phyloP scores from a whole-genome alignment of 2,888 invertebrate species.

The Nycteola revayana region DNA sequence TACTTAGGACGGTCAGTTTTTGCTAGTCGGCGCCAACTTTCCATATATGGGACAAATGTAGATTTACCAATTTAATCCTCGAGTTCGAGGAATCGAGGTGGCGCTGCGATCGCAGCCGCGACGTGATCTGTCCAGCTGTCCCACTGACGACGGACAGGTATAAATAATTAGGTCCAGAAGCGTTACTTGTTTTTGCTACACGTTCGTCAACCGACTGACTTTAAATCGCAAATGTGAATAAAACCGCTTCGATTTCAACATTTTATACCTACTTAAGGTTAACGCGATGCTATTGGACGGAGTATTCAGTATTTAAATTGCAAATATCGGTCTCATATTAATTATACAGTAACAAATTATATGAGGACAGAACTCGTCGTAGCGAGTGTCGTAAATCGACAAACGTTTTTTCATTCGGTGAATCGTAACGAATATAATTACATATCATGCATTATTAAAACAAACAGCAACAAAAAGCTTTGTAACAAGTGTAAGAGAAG shows the following conservation, averaged over 20 bases:
- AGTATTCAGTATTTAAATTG: slow-evolving; percentile 39
- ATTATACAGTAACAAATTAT: slow-evolving; percentile 37
- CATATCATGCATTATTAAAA: slow-evolving; percentile 76
- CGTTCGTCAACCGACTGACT: slow-evolving; percentile 25
- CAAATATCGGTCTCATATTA: slow-evolving; percentile 31
- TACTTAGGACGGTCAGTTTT: slow-evolving; percentile 67
- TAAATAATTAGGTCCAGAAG: slow-evolving; percentile 49
- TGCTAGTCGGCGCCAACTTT: slow-evolving; percentile 57
- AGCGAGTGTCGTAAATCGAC: slow-evolving; percentile 50
- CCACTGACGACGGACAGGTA: slow-evolving; percentile 49
- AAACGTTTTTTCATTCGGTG: slow-evolving; percentile 47
- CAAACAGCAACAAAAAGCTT: slow-evolving; percentile 57
- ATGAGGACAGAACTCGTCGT: slow-evolving; percentile 25
- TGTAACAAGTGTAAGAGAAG: slow-evolving; percentile 76
- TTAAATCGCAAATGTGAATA: slow-evolving; percentile 41
- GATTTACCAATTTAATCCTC: slow-evolving; percentile 70
- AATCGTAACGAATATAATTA: slow-evolving; percentile 69
- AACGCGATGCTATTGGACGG: slow-evolving; percentile 29
- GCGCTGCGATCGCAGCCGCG: slow-evolving; percentile 37
- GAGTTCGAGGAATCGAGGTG: slow-evolving; percentile 60
- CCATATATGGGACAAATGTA: slow-evolving; percentile 66
- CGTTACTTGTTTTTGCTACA: slow-evolving; percentile 43
- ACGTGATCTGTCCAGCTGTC: slow-evolving; percentile 40
- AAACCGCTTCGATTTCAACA: slow-evolving; percentile 38
- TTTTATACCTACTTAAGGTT: slow-evolving; percentile 27